Base-by-base conservation (phyloP, 2,113 vertebrate species). In the Murina feae region DNA sequence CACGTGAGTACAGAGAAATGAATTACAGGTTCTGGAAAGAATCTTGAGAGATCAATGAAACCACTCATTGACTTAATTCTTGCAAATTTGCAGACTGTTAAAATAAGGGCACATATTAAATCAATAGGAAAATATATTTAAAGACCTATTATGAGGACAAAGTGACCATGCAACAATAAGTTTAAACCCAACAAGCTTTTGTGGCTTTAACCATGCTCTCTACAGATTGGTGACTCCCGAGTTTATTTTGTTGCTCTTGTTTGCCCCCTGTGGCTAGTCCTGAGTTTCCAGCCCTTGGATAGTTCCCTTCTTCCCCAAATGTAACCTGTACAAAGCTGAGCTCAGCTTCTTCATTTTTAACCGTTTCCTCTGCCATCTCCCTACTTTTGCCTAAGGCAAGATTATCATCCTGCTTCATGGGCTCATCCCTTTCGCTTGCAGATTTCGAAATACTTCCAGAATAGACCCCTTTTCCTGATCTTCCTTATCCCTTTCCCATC, bases 61-160 rank as follows among this genome's bases (percentile, higher is more conserved):
- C 20, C 32, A 18, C n/a, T 88, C 2, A 3, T 35, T 78, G 83
- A 58, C 18, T 65, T 94, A 9, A 47, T 71, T 51, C 51, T 81
- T 60, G 20, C 20, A 87, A 93, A 66, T 71, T 63, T 37, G 3
- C 55, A 85, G 55, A 37, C 2, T 10, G 4, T 80, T 65, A 35
- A 93, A 91, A 71, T 86, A 75, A 94, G 17, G 28, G 65, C 28
- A 68, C 6, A 58, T 60, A 69, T 37, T 94, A 79, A 93, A 49
- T 42, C n/a, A 13, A n/a, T 32, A 76, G 47, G 71, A 93, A 88
- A 89, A 63, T 86, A 44, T 35, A 75, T 55, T 80, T 60, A 47
- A 96, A 95, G 74, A 42, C 21, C 63, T 76, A 71, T 37, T 42
- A 28, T 25, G n/a, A 95, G 44, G 81, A 91, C 66, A 76, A 86